Evolutionary conservation across 2,888 invertebrate species (phyloP).

Genomic region (Acleris cristana): DNA sequence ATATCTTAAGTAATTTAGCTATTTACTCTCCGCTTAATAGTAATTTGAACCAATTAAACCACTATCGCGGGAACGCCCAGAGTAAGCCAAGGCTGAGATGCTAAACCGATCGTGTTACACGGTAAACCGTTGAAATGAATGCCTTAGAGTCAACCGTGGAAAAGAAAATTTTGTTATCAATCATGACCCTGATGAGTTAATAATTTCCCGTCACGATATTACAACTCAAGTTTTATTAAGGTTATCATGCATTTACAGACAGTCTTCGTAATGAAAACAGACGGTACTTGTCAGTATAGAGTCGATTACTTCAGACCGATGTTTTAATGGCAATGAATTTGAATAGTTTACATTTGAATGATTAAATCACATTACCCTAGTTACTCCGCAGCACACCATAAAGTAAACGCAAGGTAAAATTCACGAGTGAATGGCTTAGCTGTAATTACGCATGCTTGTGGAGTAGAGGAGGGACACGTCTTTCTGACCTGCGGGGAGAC

Average conservation of each 20-base stretch:
- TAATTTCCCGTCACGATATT: constrained; percentile 39
- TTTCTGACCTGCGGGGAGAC: constrained; percentile 59
- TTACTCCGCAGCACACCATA: constrained; percentile 31
- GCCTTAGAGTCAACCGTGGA: constrained; percentile 14
- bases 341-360: constrained; percentile 22
- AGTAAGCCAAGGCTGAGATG: constrained; percentile 75
- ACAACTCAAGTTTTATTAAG: constrained; percentile 34
- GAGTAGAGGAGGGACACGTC: constrained; percentile 44
- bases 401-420: constrained; percentile 74
- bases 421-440: constrained; percentile 71
- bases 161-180: constrained; percentile 33
- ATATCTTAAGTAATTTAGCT: constrained; percentile 42
- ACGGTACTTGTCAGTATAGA: constrained; percentile 13
- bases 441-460: constrained; percentile 60
- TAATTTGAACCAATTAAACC: constrained; percentile 59
- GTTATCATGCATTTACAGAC: constrained; percentile 36
- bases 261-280: constrained; percentile 10
- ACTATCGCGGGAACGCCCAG: constrained; percentile 61
- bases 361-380: constrained; percentile 34
- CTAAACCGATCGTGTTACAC: constrained; percentile 68
- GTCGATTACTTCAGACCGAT: background rate
- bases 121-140: constrained; percentile 40
- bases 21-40: constrained; percentile 49
- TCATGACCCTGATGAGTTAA: constrained; percentile 32
- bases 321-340: constrained; percentile 22